phyloP scores from a whole-genome alignment of 2,797 vertebrate species.

The Hybognathus amarus region DNA sequence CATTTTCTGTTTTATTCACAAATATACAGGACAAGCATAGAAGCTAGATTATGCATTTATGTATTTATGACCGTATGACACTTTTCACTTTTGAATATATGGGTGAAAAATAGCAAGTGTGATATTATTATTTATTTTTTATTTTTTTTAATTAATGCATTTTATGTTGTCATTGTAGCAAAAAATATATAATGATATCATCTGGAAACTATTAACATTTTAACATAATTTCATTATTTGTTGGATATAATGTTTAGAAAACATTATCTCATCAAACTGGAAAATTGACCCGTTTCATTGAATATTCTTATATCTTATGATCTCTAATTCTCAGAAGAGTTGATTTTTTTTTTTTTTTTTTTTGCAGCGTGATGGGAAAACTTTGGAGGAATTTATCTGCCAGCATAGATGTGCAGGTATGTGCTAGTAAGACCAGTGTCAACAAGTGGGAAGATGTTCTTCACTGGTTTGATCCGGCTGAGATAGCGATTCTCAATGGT shows the following conservation, averaged over 20 bases:
- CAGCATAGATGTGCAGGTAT: not conserved
- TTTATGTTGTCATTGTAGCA: too few relatives aligned
- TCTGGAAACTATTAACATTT: too few relatives aligned
- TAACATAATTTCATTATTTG: not conserved
- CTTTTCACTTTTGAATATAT: too few relatives aligned
- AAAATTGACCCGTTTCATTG: not conserved
- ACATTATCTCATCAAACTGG: not conserved
- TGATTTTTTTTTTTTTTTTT: not conserved
- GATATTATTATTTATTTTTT: too few relatives aligned
- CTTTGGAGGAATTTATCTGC: not conserved
- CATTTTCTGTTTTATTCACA: too few relatives aligned
- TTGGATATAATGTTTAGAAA: not conserved
- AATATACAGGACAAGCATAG: too few relatives aligned
- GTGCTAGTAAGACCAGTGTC: not conserved
- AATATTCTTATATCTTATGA: not conserved
- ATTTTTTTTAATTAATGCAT: too few relatives aligned
- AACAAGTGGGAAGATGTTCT: not conserved
- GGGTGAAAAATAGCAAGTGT: too few relatives aligned
- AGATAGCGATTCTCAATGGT: slow-evolving; percentile 4
- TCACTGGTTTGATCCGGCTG: not conserved
- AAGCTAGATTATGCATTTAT: too few relatives aligned
- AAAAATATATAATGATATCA: too few relatives aligned
- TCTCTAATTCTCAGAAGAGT: slow-evolving; percentile 14
- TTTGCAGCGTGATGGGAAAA: slow-evolving; percentile 12
- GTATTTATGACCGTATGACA: too few relatives aligned